Evolutionary conservation across 2,888 invertebrate genomes (phyloP).

Genomic region (Syrphus vitripennis): DNA sequence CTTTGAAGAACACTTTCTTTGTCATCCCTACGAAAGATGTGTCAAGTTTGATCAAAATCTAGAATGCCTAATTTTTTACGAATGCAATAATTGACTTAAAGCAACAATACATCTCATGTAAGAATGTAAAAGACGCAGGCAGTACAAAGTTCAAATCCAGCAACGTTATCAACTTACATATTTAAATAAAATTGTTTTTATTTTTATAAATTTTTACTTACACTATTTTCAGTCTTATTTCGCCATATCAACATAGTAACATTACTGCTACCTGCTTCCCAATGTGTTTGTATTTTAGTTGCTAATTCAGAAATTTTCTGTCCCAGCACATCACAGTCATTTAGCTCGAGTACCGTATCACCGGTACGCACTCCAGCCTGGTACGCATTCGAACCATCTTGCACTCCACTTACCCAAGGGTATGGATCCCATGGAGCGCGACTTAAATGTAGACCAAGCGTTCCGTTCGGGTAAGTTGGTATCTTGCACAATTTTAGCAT

Average conservation of each 20-base stretch:
- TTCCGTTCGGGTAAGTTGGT: conserved; percentile 82
- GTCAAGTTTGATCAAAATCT: no score
- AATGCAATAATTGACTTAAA: no score
- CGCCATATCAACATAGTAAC: conserved; percentile 79
- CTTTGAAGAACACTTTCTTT: no score
- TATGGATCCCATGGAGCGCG: conserved; percentile 91
- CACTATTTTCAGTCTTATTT: conserved; percentile 74
- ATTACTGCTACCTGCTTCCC: conserved; percentile 77
- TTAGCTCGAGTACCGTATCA: conserved; percentile 86
- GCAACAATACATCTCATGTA: no score
- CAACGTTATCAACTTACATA: no score
- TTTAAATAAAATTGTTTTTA: no score
- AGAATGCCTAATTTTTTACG: no score
- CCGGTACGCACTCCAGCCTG: conserved; percentile 85
- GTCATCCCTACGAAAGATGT: no score
- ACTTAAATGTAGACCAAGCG: conserved; percentile 87
- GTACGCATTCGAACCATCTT: conserved; percentile 84
- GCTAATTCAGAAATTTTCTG: conserved; percentile 79
- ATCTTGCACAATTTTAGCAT: conserved; percentile 80
- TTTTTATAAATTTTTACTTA: conserved; percentile 13
- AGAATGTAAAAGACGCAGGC: no score
- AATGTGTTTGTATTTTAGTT: conserved; percentile 76
- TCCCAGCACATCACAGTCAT: conserved; percentile 79
- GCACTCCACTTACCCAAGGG: conserved; percentile 88
- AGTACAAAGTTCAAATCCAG: no score